Evolutionary conservation across 2,888 invertebrate genomes (phyloP).

Genomic region (Ommatoiulus sabulosus): DNA sequence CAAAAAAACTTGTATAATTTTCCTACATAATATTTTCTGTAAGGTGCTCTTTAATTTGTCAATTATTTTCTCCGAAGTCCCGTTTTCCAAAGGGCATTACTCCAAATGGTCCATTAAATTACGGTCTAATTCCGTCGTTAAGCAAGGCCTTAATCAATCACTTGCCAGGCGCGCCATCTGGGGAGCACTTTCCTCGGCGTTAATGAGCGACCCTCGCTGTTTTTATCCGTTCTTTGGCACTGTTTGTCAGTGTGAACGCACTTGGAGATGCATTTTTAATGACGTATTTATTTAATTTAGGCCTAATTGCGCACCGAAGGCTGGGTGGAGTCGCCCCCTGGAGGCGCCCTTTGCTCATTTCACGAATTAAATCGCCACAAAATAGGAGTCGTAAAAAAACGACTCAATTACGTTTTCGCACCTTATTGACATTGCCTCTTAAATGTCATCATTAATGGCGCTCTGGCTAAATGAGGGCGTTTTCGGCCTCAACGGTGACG

Average conservation of each 20-base stretch:
- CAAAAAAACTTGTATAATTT: no score
- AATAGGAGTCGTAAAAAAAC: no score
- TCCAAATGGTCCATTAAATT: no score
- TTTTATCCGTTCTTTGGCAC: constrained; percentile 34
- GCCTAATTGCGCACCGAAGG: constrained; percentile 25
- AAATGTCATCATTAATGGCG: background rate
- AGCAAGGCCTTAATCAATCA: background rate
- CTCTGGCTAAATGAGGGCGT: background rate
- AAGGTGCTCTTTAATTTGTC: no score
- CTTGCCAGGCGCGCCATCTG: background rate
- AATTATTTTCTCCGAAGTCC: no score
- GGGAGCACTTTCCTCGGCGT: background rate
- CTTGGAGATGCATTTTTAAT: background rate
- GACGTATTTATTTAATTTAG: background rate
- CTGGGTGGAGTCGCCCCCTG: background rate
- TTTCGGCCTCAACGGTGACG: background rate
- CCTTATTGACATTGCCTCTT: no score
- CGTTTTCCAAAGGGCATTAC: no score
- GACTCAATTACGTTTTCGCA: no score
- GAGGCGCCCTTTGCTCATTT: background rate
- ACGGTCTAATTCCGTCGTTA: constrained; percentile 11
- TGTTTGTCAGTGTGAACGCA: background rate
- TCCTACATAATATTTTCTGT: no score
- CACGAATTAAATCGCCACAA: background rate
- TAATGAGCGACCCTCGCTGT: background rate